Percentiles rank a stretch among this genome's conserved stretches.
These are phyloP conservation scores for Diadromus collaris DNA, from an alignment of 2,888 invertebrate genomes.

Conservation along the genomic window DNA sequence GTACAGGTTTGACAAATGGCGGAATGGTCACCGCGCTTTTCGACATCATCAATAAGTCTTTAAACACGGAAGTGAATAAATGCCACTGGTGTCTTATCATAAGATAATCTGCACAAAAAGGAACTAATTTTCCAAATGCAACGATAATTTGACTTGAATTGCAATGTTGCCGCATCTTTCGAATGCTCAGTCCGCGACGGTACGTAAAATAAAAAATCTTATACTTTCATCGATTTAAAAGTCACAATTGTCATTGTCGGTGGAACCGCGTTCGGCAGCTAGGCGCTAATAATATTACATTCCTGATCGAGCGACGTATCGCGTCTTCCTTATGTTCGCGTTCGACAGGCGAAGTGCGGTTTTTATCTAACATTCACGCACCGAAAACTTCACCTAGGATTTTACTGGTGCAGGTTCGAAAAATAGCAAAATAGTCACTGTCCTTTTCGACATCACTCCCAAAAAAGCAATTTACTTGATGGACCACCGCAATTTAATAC, in stretches of 20 bases:
- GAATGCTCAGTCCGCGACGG: not conserved
- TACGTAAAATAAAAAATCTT: not conserved
- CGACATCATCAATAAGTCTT: too few species aligned
- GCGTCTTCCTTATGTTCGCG: too few species aligned
- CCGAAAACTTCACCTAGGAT: too few species aligned
- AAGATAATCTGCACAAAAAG: not conserved
- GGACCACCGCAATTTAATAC: too few species aligned
- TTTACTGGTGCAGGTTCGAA: too few species aligned
- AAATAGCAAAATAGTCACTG: too few species aligned
- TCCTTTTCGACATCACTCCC: too few species aligned
- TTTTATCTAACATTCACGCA: too few species aligned
- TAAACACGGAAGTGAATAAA: not conserved
- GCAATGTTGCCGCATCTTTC: not conserved
- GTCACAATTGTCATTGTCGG: conserved; percentile 12
- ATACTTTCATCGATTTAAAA: not conserved
- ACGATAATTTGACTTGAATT: not conserved
- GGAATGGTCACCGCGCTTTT: not conserved
- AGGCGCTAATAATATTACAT: conserved; percentile 10
- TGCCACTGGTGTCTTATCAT: not conserved
- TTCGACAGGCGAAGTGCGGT: too few species aligned
- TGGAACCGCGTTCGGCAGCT: conserved; percentile 1
- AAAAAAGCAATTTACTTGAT: too few species aligned
- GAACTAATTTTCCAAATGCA: not conserved
- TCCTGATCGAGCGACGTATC: not conserved
- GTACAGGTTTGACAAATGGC: not conserved